Evolutionary conservation across 2,797 vertebrate species (phyloP).

Genomic region (Sciurus vulgaris): DNA sequence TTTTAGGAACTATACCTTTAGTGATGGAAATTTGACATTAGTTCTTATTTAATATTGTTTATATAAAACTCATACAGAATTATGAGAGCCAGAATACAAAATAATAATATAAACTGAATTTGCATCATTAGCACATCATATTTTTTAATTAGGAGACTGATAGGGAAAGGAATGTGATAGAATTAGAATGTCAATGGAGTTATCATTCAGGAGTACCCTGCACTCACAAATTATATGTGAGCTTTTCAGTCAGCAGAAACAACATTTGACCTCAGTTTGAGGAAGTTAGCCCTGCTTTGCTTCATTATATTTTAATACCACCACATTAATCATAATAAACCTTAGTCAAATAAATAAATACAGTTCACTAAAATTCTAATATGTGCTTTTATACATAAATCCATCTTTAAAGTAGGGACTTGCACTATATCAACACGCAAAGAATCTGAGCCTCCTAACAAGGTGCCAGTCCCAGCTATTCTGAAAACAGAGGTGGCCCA

Average conservation of each 20-base stretch:
- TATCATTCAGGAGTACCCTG: neutral
- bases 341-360: neutral
- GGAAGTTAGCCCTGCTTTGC: neutral
- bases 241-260: accelerated
- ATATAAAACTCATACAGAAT: neutral
- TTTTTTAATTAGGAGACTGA: neutral
- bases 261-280: neutral
- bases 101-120: neutral
- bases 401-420: neutral
- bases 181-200: neutral
- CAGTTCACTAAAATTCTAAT: neutral
- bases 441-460: neutral
- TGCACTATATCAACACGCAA: neutral
- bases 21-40: neutral
- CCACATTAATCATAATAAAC: neutral
- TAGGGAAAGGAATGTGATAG: neutral
- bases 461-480: neutral
- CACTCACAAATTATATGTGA: neutral
- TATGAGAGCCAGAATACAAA: neutral
- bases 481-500: neutral
- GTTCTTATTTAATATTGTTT: neutral
- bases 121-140: neutral
- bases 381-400: neutral
- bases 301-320: neutral
- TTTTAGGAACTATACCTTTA: neutral